Conservation (phyloP, 2,888 invertebrate genomes). For the Latheticus oryzae region DNA sequence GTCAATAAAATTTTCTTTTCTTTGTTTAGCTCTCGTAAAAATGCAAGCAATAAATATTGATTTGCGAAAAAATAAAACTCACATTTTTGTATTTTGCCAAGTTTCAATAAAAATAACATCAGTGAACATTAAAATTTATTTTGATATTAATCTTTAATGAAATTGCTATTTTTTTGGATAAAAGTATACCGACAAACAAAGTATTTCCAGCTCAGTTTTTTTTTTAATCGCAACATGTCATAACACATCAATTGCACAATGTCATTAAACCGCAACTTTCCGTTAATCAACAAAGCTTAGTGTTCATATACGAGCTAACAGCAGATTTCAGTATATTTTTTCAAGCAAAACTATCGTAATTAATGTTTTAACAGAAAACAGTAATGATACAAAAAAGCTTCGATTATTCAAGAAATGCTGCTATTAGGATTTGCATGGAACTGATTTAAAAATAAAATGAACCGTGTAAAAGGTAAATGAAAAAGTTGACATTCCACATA, state of each 20-base stretch:
- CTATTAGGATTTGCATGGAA: conserved; percentile 20
- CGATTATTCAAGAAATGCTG: conserved; percentile 13
- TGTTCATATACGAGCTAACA: conserved; percentile 5
- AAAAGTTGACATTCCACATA: conserved; percentile 7
- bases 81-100: conserved; percentile 19
- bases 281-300: conserved; percentile 26
- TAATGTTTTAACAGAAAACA: too few relatives aligned
- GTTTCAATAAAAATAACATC: not conserved
- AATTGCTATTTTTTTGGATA: not conserved
- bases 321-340: conserved; percentile 8
- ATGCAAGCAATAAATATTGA: conserved; percentile 27
- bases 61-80: conserved; percentile 32
- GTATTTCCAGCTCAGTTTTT: conserved; percentile 29
- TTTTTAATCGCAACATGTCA: conserved; percentile 29
- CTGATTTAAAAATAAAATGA: conserved; percentile 15
- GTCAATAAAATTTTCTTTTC: conserved; percentile 26
- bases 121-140: conserved; percentile 2
- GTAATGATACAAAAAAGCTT: too few relatives aligned
- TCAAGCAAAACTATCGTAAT: not conserved
- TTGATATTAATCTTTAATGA: conserved; percentile 8
- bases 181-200: conserved; percentile 28
- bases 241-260: conserved; percentile 33
- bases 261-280: conserved; percentile 31
- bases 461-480: conserved; percentile 7
- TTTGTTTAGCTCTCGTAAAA: conserved; percentile 33